Conservation (phyloP, 2,113 vertebrate genomes). For the Regulus satrapa region DNA sequence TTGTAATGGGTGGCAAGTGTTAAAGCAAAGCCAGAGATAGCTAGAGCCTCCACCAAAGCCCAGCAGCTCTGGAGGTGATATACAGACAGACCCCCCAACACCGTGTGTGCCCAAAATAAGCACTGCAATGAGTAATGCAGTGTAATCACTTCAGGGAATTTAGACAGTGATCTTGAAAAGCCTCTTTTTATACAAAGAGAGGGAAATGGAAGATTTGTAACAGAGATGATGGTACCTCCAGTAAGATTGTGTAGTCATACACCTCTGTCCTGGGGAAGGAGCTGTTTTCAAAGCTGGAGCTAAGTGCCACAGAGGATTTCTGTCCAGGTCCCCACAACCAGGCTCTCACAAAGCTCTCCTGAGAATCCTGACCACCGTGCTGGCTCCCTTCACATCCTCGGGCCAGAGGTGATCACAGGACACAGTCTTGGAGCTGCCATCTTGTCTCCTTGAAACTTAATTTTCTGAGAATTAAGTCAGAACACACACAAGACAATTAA, state of each 20-base stretch:
- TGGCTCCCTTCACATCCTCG: background rate
- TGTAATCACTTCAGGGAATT: accelerated
- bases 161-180: background rate
- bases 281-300: background rate
- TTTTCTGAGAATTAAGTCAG: background rate
- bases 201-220: background rate
- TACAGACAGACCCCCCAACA: background rate
- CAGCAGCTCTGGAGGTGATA: background rate
- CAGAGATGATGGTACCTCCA: background rate
- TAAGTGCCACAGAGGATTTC: background rate
- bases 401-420: background rate
- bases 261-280: background rate
- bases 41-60: background rate
- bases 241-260: background rate
- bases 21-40: background rate
- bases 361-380: background rate
- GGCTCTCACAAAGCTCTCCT: background rate
- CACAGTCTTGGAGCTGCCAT: background rate
- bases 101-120: background rate
- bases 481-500: background rate
- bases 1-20: background rate
- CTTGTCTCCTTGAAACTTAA: background rate
- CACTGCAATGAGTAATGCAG: background rate
- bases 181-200: background rate
- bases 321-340: accelerated